Conservation (phyloP, 2,797 vertebrate genomes). For the Myotis vivesi region DNA sequence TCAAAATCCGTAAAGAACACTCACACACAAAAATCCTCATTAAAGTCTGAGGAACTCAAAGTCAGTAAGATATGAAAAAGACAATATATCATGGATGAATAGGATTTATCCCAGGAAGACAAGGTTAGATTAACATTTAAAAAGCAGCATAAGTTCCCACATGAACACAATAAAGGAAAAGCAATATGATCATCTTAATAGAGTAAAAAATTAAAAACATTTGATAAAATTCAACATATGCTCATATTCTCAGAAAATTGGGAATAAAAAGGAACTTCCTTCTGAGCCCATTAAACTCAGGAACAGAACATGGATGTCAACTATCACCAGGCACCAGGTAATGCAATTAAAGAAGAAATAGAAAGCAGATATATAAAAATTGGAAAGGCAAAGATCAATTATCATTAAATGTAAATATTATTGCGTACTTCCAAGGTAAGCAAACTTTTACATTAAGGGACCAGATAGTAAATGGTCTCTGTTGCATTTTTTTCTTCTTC, state of each 20-base stretch:
- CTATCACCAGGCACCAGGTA: neutral
- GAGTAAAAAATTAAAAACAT: neutral
- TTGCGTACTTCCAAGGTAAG: neutral
- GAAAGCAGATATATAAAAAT: neutral
- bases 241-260: neutral
- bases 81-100: neutral
- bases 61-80: neutral
- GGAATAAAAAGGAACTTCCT: neutral
- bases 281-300: neutral
- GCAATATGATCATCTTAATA: neutral
- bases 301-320: neutral
- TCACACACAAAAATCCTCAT: neutral
- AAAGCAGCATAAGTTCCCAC: neutral
- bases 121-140: neutral
- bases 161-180: neutral
- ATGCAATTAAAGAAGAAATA: constrained; percentile 4
- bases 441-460: neutral
- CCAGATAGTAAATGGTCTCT: neutral
- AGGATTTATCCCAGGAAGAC: neutral
- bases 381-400: neutral
- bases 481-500: neutral
- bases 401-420: neutral
- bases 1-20: neutral
- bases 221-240: neutral
- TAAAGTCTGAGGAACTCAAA: neutral